These are phyloP conservation scores for Hylaeus anthracinus DNA, from an alignment of 1,140 invertebrate species.

Conservation along the genomic window DNA sequence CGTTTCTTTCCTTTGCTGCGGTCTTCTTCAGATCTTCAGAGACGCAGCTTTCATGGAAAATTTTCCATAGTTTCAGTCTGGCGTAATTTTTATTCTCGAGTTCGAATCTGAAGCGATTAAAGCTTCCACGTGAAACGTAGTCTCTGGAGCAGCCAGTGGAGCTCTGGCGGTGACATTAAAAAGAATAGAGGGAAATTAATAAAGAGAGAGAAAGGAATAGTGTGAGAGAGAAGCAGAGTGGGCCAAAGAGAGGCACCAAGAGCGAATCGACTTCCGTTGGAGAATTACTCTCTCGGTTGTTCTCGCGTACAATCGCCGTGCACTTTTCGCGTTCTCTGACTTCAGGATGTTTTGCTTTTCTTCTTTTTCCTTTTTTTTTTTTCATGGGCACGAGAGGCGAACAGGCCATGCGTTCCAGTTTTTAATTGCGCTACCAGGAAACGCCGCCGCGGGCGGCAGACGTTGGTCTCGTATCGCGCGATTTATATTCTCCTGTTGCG, in stretches of 20 bases:
- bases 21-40: neutral
- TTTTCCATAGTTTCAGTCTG: no score
- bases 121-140: neutral
- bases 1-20: neutral
- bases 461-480: conserved; percentile 45
- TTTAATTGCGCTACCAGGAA: conserved; percentile 66
- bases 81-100: neutral
- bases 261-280: neutral
- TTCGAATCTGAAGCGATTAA: neutral
- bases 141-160: neutral
- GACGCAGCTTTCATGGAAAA: no score
- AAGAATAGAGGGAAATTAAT: neutral
- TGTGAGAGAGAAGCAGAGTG: neutral
- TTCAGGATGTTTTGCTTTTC: neutral
- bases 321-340: conserved; percentile 9
- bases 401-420: conserved; percentile 57
- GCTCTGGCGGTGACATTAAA: neutral
- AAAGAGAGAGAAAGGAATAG: conserved; percentile 19
- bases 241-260: neutral
- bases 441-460: conserved; percentile 50
- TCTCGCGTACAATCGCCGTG: conserved; percentile 25
- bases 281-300: conserved; percentile 1
- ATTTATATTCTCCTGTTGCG: conserved; percentile 61
- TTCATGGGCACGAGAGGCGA: conserved; percentile 10
- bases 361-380: conserved; percentile 4